These are phyloP conservation scores for Microctenopoma stevenorrisi DNA, from an alignment of 2,797 vertebrate genomes.

Conservation along the genomic window DNA sequence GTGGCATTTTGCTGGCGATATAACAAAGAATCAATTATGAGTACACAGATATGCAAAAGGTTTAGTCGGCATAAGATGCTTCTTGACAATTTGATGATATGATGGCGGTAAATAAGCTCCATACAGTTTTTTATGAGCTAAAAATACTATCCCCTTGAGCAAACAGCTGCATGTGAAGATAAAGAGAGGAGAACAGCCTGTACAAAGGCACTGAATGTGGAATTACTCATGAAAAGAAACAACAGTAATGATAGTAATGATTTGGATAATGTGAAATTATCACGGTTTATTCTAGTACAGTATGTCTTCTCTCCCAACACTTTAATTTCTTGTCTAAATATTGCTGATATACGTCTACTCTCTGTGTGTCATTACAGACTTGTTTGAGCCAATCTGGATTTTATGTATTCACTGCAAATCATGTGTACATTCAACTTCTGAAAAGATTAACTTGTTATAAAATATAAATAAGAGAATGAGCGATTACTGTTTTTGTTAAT, in stretches of 20 bases:
- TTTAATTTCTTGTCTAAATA: conserved; percentile 2
- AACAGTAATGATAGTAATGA: conserved; percentile 60
- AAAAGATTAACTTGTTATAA: not conserved
- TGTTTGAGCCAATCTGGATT: not conserved
- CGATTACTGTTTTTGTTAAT: not conserved
- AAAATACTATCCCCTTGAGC: conserved; percentile 79
- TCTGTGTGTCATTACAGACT: not conserved
- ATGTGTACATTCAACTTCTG: not conserved
- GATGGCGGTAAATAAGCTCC: conserved; percentile 79
- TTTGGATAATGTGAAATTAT: conserved; percentile 46
- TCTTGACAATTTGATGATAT: conserved; percentile 82
- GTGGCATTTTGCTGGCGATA: conserved; percentile 81
- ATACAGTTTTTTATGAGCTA: conserved; percentile 61
- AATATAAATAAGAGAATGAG: not conserved
- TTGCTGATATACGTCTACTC: not conserved
- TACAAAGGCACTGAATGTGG: conserved; percentile 59
- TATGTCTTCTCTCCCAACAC: not conserved
- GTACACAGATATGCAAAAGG: conserved; percentile 82
- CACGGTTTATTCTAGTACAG: conserved; percentile 13
- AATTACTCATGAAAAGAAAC: conserved; percentile 62
- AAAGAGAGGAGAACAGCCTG: conserved; percentile 62
- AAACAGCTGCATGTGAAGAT: conserved; percentile 78
- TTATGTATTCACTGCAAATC: not conserved
- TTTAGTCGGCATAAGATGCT: conserved; percentile 81
- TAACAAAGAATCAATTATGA: conserved; percentile 87